A percentile compares a stretch with the other conserved stretches of the same genome.
These are phyloP conservation scores for Muraenolepis orangiensis DNA, from an alignment of 2,797 vertebrate genomes.

Conservation along the genomic window DNA sequence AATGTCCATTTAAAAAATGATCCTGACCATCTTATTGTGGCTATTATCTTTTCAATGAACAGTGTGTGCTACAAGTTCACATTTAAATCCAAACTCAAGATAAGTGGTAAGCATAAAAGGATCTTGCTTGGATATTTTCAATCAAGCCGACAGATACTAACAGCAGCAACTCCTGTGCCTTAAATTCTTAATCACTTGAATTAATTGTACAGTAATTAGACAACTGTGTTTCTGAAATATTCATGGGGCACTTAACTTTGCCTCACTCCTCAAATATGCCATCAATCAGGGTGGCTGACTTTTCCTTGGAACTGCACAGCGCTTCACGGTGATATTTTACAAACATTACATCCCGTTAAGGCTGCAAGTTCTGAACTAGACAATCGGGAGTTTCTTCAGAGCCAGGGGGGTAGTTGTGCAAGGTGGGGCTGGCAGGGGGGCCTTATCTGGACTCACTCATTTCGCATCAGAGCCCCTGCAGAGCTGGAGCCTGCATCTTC, in stretches of 20 bases:
- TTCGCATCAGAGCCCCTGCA: neutral
- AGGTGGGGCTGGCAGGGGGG: neutral
- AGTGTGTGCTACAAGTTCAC: constrained; percentile 22
- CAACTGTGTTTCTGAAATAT: constrained; percentile 61
- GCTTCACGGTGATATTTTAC: constrained; percentile 22
- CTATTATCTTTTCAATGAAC: constrained; percentile 8
- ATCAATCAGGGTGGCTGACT: constrained; percentile 42
- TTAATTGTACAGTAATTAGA: constrained; percentile 62
- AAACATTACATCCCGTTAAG: constrained; percentile 9
- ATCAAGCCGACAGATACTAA: constrained; percentile 41
- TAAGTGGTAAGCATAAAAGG: constrained; percentile 16
- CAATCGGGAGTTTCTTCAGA: constrained; percentile 14
- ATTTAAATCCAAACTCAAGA: constrained; percentile 37
- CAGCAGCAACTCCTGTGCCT: constrained; percentile 42
- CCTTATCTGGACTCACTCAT: neutral
- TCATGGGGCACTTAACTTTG: constrained; percentile 60
- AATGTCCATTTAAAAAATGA: constrained; percentile 31
- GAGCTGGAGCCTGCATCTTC: neutral
- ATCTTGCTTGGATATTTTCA: constrained; percentile 36
- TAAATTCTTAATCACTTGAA: constrained; percentile 68
- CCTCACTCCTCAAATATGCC: constrained; percentile 42
- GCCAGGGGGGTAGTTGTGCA: neutral
- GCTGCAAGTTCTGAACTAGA: neutral
- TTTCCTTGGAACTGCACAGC: constrained; percentile 30
- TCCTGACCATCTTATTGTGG: neutral